Percentiles rank a stretch among this genome's conserved stretches.
Conservation (phyloP, 1,140 invertebrate genomes). For the Drosophila aff. region DNA sequence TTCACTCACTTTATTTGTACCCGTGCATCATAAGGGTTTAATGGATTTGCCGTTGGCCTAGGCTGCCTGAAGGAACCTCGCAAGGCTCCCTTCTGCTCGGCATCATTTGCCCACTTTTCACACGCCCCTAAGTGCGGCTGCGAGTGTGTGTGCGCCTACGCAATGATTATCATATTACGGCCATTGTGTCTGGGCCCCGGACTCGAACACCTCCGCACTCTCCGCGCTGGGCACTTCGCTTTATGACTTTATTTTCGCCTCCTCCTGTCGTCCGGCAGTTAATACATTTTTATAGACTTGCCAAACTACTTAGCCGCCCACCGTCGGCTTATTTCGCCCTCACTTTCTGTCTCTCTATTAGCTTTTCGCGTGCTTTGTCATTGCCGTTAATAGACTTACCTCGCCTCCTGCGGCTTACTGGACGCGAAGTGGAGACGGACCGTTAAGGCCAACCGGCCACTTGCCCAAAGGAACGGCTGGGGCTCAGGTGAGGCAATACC, state of each 20-base stretch:
- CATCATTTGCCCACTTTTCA: slow-evolving; percentile 64
- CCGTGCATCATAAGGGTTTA: slow-evolving; percentile 82
- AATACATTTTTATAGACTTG: slow-evolving; percentile 81
- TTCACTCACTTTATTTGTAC: slow-evolving; percentile 80
- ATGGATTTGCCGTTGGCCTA: slow-evolving; percentile 70
- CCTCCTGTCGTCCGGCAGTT: slow-evolving; percentile 60
- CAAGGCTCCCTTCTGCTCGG: slow-evolving; percentile 22
- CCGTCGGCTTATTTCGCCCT: slow-evolving; percentile 4
- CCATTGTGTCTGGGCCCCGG: slow-evolving; percentile 41
- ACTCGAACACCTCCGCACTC: slow-evolving; percentile 17
- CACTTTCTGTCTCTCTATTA: slow-evolving; percentile 72
- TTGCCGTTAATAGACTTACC: slow-evolving; percentile 81
- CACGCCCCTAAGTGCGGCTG: slow-evolving; percentile 45
- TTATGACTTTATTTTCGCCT: slow-evolving; percentile 81
- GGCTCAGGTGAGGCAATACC: slow-evolving; percentile 45
- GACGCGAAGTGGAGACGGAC: slow-evolving; percentile 6
- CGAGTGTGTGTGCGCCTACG: slow-evolving; percentile 35
- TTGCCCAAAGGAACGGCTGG: slow-evolving; percentile 40
- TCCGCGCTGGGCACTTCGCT: slow-evolving; percentile 38
- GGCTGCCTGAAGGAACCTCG: slow-evolving; percentile 7
- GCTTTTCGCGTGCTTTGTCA: slow-evolving; percentile 82
- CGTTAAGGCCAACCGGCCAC: slow-evolving; percentile 69
- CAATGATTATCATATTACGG: slow-evolving; percentile 83
- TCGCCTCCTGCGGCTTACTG: slow-evolving; percentile 36
- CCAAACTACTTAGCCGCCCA: slow-evolving; percentile 62